These are phyloP conservation scores for Rhynchomys soricoides DNA, from an alignment of 2,113 vertebrate species.

Conservation along the genomic window DNA sequence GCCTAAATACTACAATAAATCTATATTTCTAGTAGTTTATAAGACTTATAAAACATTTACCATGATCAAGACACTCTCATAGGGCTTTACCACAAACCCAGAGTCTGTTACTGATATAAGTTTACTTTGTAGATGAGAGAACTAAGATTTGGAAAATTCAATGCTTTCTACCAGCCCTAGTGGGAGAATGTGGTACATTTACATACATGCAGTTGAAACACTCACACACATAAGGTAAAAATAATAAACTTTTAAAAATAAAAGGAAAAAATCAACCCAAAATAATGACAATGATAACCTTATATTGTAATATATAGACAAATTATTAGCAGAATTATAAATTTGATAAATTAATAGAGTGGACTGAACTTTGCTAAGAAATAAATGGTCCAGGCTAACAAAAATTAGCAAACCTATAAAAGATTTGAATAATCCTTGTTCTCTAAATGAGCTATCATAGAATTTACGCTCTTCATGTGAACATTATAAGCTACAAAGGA, in stretches of 20 bases:
- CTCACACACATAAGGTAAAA: not conserved
- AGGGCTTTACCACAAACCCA: not conserved
- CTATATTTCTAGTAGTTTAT: not conserved
- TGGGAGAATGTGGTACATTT: not conserved
- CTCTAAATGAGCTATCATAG: not conserved
- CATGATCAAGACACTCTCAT: not conserved
- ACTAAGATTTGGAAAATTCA: not conserved
- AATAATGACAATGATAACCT: not conserved
- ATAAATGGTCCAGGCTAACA: not conserved
- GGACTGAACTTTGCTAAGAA: not conserved
- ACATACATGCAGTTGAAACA: not conserved
- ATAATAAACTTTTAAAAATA: not conserved
- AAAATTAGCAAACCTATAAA: not conserved
- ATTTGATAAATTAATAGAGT: not conserved
- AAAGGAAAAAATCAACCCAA: not conserved
- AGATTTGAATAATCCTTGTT: not conserved
- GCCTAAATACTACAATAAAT: slow-evolving; percentile 4
- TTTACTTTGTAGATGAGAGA: not conserved
- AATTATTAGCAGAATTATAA: not conserved
- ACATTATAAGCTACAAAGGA: not conserved
- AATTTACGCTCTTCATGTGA: not conserved
- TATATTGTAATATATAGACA: not conserved
- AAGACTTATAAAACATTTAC: not conserved
- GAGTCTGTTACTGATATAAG: not conserved
- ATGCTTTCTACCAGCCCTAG: not conserved